Percentiles rank a stretch among this genome's conserved stretches.
Conservation (phyloP, 1,140 invertebrate species). For the Drosophila aff. region DNA sequence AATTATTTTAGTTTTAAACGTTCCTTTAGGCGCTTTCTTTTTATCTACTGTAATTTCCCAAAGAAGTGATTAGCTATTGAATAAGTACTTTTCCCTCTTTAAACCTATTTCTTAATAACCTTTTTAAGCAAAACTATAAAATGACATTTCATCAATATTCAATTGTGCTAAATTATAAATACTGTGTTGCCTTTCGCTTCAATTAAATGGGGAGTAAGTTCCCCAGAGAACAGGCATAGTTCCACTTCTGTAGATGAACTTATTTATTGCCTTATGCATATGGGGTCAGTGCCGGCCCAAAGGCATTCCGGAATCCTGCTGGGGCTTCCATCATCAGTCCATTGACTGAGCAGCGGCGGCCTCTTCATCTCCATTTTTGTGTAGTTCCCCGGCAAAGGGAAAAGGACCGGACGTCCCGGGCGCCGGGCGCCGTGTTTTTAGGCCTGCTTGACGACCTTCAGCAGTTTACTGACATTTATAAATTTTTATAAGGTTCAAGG, state of each 20-base stretch:
- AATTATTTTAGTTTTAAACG: background rate
- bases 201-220: conserved; percentile 17
- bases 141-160: conserved; percentile 18
- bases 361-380: conserved; percentile 7
- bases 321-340: conserved; percentile 18
- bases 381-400: background rate
- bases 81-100: background rate
- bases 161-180: conserved; percentile 1
- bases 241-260: conserved; percentile 3
- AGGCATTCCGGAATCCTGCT: background rate
- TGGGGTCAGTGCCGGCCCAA: background rate
- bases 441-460: conserved; percentile 58
- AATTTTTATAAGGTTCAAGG: conserved; percentile 74
- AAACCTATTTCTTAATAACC: background rate
- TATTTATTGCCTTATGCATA: conserved; percentile 12
- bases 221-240: conserved; percentile 1
- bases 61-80: background rate
- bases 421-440: conserved; percentile 8
- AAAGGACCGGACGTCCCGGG: background rate
- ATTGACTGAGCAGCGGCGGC: conserved; percentile 1
- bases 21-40: background rate
- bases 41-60: background rate
- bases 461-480: conserved; percentile 71
- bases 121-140: background rate
- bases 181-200: background rate